Evolutionary conservation across 2,797 vertebrate species (phyloP).

Genomic region (Gymnopithys bicolor): DNA sequence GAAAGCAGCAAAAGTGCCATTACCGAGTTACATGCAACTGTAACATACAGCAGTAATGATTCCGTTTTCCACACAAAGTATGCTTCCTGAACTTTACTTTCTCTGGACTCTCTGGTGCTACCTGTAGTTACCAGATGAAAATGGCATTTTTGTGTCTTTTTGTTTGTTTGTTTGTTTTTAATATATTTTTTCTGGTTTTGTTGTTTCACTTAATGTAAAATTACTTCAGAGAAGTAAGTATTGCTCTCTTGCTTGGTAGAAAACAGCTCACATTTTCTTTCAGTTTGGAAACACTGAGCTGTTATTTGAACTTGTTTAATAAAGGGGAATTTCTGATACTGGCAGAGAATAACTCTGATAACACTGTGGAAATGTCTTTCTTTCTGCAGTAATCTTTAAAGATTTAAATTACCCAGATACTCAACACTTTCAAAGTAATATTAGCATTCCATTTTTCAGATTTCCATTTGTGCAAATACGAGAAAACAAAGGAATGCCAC

Average conservation of each 20-base stretch:
- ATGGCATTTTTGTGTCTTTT: too few species aligned
- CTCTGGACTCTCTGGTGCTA: not conserved
- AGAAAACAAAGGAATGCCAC: not conserved
- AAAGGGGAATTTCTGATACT: constrained; percentile 42
- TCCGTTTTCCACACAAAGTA: not conserved
- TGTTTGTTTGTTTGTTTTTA: not conserved
- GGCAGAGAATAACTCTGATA: not conserved
- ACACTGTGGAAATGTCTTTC: constrained; percentile 15
- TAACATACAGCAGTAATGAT: not conserved
- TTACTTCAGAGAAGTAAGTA: not conserved
- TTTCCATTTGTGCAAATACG: not conserved
- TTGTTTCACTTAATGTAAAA: constrained; percentile 14
- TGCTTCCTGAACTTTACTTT: not conserved
- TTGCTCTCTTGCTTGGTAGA: not conserved
- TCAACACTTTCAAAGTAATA: not conserved
- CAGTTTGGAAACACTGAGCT: constrained; percentile 25
- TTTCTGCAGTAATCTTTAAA: not conserved
- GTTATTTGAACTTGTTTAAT: constrained; percentile 49
- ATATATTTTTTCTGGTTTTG: not conserved
- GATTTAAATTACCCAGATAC: constrained; percentile 3
- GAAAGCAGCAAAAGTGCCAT: not conserved
- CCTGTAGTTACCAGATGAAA: not conserved
- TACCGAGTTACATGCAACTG: not conserved
- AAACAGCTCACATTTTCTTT: constrained; percentile 16
- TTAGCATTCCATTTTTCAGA: constrained; percentile 25